These are phyloP conservation scores for Trachops cirrhosus DNA, from an alignment of 2,797 vertebrate genomes.

Conservation along the genomic window DNA sequence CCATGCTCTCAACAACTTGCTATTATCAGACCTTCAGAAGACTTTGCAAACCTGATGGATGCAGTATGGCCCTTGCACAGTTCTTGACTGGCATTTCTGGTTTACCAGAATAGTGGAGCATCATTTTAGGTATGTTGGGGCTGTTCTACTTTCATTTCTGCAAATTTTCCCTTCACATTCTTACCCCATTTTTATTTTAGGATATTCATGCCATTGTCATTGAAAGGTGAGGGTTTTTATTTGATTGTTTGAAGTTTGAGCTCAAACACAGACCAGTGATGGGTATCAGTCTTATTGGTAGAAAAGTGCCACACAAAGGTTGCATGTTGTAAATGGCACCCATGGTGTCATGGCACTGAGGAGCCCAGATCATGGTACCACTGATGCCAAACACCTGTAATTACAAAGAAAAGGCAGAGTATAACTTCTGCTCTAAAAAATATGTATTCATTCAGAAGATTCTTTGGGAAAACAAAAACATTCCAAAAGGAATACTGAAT, in stretches of 20 bases:
- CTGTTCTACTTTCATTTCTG: not conserved
- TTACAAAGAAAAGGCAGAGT: not conserved
- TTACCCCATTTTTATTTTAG: not conserved
- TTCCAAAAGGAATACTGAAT: not conserved
- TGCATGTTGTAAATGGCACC: not conserved
- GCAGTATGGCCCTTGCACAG: not conserved
- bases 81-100: not conserved
- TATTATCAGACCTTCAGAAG: not conserved
- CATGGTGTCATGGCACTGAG: accelerated
- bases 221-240: not conserved
- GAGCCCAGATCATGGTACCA: too few relatives aligned
- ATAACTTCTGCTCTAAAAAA: not conserved
- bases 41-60: not conserved
- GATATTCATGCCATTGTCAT: not conserved
- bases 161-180: not conserved
- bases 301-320: not conserved
- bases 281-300: not conserved
- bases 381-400: not conserved
- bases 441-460: not conserved
- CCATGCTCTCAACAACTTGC: not conserved
- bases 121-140: not conserved
- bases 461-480: not conserved
- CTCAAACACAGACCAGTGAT: not conserved
- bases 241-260: not conserved
- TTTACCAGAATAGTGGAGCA: not conserved